phyloP scores from a whole-genome alignment of 2,888 invertebrate genomes.

The Onchidella celtica region DNA sequence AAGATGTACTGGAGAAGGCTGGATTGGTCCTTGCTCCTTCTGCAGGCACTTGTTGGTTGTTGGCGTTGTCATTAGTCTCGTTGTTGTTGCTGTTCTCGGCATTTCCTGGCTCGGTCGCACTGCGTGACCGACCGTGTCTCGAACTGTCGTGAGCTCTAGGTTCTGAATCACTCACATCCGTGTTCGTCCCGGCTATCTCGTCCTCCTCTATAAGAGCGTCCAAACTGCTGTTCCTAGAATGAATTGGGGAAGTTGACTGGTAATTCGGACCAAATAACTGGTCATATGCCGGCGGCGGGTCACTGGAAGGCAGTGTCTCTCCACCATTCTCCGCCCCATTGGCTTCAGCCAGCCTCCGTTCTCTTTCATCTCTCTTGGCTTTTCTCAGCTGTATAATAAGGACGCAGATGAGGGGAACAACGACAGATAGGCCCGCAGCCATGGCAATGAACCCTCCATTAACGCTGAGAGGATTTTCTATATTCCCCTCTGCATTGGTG shows the following conservation, averaged over 20 bases:
- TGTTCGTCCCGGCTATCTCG: background rate
- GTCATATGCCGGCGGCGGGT: constrained; percentile 56
- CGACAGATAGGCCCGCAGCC: constrained; percentile 54
- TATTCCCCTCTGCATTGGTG: background rate
- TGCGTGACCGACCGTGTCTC: too few relatives aligned
- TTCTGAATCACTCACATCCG: too few relatives aligned
- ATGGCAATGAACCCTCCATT: constrained; percentile 57
- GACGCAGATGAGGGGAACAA: constrained; percentile 54
- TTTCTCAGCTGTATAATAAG: constrained; percentile 53
- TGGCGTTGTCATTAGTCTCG: background rate
- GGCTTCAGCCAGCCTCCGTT: background rate
- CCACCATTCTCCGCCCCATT: constrained; percentile 12
- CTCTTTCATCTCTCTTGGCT: constrained; percentile 50
- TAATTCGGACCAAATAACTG: constrained; percentile 50
- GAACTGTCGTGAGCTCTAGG: too few relatives aligned
- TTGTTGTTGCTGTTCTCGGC: background rate
- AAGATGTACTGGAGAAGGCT: background rate
- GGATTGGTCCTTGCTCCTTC: background rate
- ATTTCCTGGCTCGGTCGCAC: background rate
- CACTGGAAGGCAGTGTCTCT: background rate
- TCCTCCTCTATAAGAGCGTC: constrained; percentile 31
- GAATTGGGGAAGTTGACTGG: background rate
- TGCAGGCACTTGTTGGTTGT: background rate
- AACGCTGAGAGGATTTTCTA: constrained; percentile 30
- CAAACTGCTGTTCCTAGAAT: constrained; percentile 37